Evolutionary conservation across 1,140 invertebrate species (phyloP), one percentile per base, ranked within the genome.

Genomic region (Teleogryllus occipitalis): DNA sequence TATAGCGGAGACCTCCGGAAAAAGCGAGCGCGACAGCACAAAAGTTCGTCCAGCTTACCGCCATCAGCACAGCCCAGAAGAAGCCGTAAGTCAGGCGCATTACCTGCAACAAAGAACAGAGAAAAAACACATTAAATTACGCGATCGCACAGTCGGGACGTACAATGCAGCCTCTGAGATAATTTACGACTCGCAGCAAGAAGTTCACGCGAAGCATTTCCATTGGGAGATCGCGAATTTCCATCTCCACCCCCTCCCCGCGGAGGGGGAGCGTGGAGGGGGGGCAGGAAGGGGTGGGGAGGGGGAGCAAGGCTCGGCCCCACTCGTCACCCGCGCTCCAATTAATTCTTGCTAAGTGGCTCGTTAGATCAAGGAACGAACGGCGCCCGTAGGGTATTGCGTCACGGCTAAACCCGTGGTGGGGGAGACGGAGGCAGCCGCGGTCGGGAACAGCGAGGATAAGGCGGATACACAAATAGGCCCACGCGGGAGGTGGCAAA

Each of bases 91-190:
- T 18, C 10, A 18, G 7, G 54, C 54, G 18, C 10, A 65, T 65
- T 65, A 65, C 54, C 54, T 65, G 54, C 54, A 65, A 65, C 54
- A 65, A 65, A 65, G 54, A 65, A 65, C 10, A 65, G 54, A 39
- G 27, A 39, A 65, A 65, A 65, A 65, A 65, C 54, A 65, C 54
- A 65, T 65, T 65, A 65, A 65, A 65, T 65, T 65, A 65, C 54
- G 10, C 54, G 54, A 65, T 65, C 54, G 18, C 54, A 65, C 54
- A 65, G 54, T 18, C 54, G 54, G 10, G 18, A 65, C 10, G 54
- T 65, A 65, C 54, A 65, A 65, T 65, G 54, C 54, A 65, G 54
- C 18, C 10, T 10, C 54, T 65, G 18, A 65, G 54, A 65, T 65
- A 65, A 65, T 65, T 65, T 65, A 65, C 54, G 54, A 10, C 10